Percentiles rank a stretch among this genome's conserved stretches.
phyloP scores from a whole-genome alignment of 2,113 vertebrate species.

The Nipponia nippon region DNA sequence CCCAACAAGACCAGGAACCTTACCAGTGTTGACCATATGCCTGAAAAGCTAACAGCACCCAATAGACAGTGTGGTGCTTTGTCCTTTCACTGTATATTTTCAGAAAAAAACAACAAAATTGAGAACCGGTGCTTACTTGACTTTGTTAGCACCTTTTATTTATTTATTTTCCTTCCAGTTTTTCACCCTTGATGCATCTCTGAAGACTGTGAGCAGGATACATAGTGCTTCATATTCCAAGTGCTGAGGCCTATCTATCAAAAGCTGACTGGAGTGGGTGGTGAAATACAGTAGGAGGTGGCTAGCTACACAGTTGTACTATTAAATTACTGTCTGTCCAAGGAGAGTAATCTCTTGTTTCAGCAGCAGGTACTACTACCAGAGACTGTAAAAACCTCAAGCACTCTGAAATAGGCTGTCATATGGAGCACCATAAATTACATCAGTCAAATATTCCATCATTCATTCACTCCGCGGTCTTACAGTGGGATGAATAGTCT shows the following conservation, averaged over 20 bases:
- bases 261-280: conserved; percentile 42
- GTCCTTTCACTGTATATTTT: not conserved
- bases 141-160: not conserved
- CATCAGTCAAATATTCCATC: conserved; percentile 63
- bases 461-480: conserved; percentile 34
- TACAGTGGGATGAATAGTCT: conserved; percentile 54
- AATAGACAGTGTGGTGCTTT: not conserved
- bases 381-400: conserved; percentile 70
- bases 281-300: conserved; percentile 58
- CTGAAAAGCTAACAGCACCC: not conserved
- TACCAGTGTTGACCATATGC: not conserved
- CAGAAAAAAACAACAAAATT: not conserved
- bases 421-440: conserved; percentile 71
- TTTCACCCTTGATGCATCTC: conserved; percentile 36
- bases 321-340: conserved; percentile 73
- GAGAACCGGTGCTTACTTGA: not conserved
- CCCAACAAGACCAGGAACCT: not conserved
- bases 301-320: conserved; percentile 60
- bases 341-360: conserved; percentile 74
- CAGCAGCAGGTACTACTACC: conserved; percentile 68
- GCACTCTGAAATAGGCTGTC: conserved; percentile 66
- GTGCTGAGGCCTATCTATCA: conserved; percentile 47
- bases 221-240: conserved; percentile 5
- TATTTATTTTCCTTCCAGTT: conserved; percentile 19
- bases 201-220: conserved; percentile 24